Percentiles rank a stretch among this genome's conserved stretches.
Evolutionary conservation across 2,888 invertebrate genomes (phyloP).

Genomic region (Amaurobius ferox): DNA sequence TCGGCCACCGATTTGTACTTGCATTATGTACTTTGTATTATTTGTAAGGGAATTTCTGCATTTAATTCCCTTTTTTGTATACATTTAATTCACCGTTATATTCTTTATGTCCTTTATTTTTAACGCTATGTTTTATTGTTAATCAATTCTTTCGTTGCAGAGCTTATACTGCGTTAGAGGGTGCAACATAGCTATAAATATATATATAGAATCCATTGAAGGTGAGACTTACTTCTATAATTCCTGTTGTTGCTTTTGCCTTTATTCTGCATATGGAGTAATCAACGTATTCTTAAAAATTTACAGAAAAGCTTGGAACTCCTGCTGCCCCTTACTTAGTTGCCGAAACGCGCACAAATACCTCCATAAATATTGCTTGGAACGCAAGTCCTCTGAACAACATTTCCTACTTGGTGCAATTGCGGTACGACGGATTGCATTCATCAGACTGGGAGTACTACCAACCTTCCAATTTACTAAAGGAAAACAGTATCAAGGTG

Average conservation of each 20-base stretch:
- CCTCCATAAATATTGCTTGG: conserved; percentile 89
- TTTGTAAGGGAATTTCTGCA: no score
- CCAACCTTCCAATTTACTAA: conserved; percentile 75
- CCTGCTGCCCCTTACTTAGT: conserved; percentile 87
- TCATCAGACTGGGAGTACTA: conserved; percentile 88
- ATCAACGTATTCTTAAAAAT: background rate
- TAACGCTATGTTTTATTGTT: no score
- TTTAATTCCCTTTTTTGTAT: no score
- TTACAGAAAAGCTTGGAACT: conserved; percentile 82
- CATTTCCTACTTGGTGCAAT: conserved; percentile 83
- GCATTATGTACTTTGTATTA: no score
- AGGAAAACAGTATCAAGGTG: conserved; percentile 78
- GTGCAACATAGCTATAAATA: conserved; percentile 87
- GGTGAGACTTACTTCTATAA: conserved; percentile 79
- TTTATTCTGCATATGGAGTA: background rate
- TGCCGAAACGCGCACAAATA: conserved; percentile 86
- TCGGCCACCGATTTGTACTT: no score
- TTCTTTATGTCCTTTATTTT: no score
- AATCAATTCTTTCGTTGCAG: conserved; percentile 75
- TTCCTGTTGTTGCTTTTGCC: background rate
- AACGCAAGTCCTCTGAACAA: conserved; percentile 77
- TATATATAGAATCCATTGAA: conserved; percentile 85
- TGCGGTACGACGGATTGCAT: conserved; percentile 80
- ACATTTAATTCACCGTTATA: no score
- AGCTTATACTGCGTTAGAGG: conserved; percentile 88